Evolutionary conservation across 2,797 vertebrate species (phyloP), one percentile per base, ranked within the genome.

Genomic region (Columba guinea): DNA sequence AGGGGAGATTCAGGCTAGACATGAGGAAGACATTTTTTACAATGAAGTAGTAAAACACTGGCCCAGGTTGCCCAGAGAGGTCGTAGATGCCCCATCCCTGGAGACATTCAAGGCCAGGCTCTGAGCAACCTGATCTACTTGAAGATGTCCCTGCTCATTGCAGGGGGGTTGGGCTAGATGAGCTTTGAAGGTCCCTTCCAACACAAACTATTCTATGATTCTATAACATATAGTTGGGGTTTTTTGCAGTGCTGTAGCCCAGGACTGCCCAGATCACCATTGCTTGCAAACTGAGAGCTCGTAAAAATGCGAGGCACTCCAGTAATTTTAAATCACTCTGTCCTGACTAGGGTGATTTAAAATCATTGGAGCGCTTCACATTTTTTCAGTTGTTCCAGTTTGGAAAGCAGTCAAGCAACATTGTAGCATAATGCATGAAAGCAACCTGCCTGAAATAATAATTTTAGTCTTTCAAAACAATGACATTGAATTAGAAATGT

Each of bases 331-430:
- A 93, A 89, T 95, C 75, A 59, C 71, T 64, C 48, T 73, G 68
- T 91, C 71, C 90, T 84, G 77, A 53, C 77, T n/a, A 49, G 53
- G 60, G 46, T 92, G 83, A 94, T 95, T 91, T 93, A 89, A 94
- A 94, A 74, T 89, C 86, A 58, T 82, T 96, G 86, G 77, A 95
- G 78, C 13, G 2, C 90, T 80, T 96, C 84, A 83, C 75, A 85
- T 93, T 92, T 97, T 95, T 89, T 90, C 63, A 62, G 88, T 93
- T 84, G 89, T 91, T 95, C 68, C 83, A 84, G 60, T 91, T 87
- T 91, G 80, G 80, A 94, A 94, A 79, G 80, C 44, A 74, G 63
- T 94, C 77, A 84, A 58, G 56, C 83, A 96, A 64, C 80, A 63
- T 28, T 95, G 63, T 48, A 88, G 67, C 56, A 63, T 91, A 90